Evolutionary conservation across 2,113 vertebrate genomes (phyloP).

Genomic region (Poeciliopsis occidentalis): DNA sequence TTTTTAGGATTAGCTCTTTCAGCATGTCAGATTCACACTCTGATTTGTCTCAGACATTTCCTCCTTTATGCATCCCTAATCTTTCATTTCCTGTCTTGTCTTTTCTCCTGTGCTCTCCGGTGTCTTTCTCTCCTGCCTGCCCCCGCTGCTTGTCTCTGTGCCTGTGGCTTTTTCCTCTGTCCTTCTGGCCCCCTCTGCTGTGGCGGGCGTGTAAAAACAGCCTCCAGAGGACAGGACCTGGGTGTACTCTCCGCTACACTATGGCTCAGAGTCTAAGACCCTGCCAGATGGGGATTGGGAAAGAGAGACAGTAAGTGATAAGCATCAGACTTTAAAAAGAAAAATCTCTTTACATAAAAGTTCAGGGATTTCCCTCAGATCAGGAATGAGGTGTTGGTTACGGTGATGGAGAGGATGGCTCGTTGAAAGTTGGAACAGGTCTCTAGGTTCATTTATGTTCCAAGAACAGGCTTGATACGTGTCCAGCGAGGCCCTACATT

Average conservation of each 20-base stretch:
- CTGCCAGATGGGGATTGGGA: slow-evolving; percentile 90
- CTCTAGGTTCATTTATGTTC: slow-evolving; percentile 8
- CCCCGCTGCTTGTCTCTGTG: slow-evolving; percentile 81
- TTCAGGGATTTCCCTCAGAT: slow-evolving; percentile 29
- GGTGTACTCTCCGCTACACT: slow-evolving; percentile 99
- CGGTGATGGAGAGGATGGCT: neutral
- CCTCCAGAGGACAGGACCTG: slow-evolving; percentile 97
- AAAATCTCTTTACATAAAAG: slow-evolving; percentile 2
- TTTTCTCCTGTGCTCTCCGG: slow-evolving; percentile 66
- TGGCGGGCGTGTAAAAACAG: slow-evolving; percentile 85
- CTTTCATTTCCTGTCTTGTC: slow-evolving; percentile 78
- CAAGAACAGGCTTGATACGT: slow-evolving; percentile 8
- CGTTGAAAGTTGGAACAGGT: slow-evolving; percentile 10
- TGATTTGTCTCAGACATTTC: slow-evolving; percentile 71
- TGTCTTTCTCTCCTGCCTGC: slow-evolving; percentile 77
- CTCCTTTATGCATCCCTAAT: slow-evolving; percentile 77
- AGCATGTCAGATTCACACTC: slow-evolving; percentile 55
- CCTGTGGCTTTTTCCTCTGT: slow-evolving; percentile 77
- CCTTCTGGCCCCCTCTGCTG: slow-evolving; percentile 84
- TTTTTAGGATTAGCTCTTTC: slow-evolving; percentile 35
- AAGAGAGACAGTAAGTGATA: slow-evolving; percentile 97
- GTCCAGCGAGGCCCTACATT: slow-evolving; percentile 27
- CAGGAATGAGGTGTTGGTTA: neutral
- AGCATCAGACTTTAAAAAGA: slow-evolving; percentile 55
- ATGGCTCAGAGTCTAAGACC: slow-evolving; percentile 89